Percentiles rank a stretch among this genome's conserved stretches.
These are phyloP conservation scores for Enteromius unitaeniatus DNA, from an alignment of 2,797 vertebrate genomes.

Conservation along the genomic window DNA sequence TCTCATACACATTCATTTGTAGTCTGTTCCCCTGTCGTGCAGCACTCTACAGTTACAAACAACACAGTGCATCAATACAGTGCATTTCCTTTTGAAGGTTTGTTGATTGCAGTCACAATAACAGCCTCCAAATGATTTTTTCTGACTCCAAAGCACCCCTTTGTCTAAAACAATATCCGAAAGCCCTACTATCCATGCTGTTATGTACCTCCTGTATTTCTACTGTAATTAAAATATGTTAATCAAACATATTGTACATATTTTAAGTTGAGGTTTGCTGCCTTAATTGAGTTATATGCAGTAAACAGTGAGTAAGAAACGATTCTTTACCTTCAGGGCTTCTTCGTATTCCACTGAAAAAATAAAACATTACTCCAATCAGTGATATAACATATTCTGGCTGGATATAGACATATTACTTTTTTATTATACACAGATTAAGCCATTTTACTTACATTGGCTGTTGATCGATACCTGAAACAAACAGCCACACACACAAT, in stretches of 20 bases:
- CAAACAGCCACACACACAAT: slow-evolving; percentile 40
- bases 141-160: background rate
- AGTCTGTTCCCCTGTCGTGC: slow-evolving; percentile 87
- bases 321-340: slow-evolving; percentile 86
- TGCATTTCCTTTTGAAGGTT: background rate
- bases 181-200: background rate
- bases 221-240: background rate
- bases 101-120: background rate
- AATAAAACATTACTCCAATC: background rate
- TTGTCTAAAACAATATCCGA: background rate
- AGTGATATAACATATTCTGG: background rate
- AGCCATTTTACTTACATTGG: slow-evolving; percentile 80
- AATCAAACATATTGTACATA: background rate
- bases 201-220: too few species aligned
- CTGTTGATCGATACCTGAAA: slow-evolving; percentile 91
- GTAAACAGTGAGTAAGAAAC: background rate
- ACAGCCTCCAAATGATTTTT: background rate
- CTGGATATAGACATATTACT: background rate
- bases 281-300: background rate
- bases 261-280: background rate
- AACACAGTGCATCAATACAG: background rate
- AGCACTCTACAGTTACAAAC: slow-evolving; percentile 80
- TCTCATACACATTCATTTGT: slow-evolving; percentile 90
- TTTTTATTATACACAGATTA: background rate
- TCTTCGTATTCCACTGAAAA: slow-evolving; percentile 92